These are phyloP conservation scores for Orchestes rusci DNA, from an alignment of 2,888 invertebrate genomes.

Conservation along the genomic window DNA sequence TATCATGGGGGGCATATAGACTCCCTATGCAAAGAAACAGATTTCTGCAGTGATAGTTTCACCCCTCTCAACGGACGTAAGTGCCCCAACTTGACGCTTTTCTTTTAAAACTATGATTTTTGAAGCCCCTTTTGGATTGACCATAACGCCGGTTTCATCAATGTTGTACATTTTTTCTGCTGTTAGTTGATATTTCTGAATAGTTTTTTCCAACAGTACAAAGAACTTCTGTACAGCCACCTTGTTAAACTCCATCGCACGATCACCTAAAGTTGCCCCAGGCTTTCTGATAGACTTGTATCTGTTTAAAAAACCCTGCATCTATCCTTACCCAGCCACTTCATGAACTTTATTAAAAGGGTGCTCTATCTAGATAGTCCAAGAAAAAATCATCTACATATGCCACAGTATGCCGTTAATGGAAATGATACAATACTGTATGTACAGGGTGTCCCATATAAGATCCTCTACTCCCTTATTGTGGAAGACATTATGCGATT, in stretches of 20 bases:
- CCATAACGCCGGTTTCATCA: slow-evolving; percentile 36
- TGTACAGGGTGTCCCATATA: too few relatives aligned
- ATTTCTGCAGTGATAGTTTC: slow-evolving; percentile 24
- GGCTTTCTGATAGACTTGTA: slow-evolving; percentile 37
- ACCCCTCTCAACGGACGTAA: slow-evolving; percentile 24
- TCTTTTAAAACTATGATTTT: slow-evolving; percentile 25
- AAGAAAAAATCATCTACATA: too few relatives aligned
- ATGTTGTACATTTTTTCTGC: slow-evolving; percentile 27
- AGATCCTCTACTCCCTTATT: too few relatives aligned
- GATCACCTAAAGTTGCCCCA: slow-evolving; percentile 31
- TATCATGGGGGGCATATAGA: slow-evolving; percentile 11
- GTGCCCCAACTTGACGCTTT: slow-evolving; percentile 18
- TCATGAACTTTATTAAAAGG: slow-evolving; percentile 43
- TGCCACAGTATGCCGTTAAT: too few relatives aligned
- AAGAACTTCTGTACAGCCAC: slow-evolving; percentile 18
- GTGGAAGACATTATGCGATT: too few relatives aligned
- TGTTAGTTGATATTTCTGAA: slow-evolving; percentile 14
- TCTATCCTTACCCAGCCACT: slow-evolving; percentile 51
- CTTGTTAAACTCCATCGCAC: slow-evolving; percentile 32
- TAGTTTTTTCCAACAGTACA: slow-evolving; percentile 6
- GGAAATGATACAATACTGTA: too few relatives aligned
- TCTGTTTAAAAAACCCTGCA: slow-evolving; percentile 47
- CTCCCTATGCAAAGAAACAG: slow-evolving; percentile 13
- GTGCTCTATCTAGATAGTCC: too few relatives aligned
- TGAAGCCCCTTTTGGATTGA: slow-evolving; percentile 28